A percentile compares a stretch with the other conserved stretches of the same genome.
Evolutionary conservation across 2,888 invertebrate species (phyloP).

Genomic region (Embidobia sp.): DNA sequence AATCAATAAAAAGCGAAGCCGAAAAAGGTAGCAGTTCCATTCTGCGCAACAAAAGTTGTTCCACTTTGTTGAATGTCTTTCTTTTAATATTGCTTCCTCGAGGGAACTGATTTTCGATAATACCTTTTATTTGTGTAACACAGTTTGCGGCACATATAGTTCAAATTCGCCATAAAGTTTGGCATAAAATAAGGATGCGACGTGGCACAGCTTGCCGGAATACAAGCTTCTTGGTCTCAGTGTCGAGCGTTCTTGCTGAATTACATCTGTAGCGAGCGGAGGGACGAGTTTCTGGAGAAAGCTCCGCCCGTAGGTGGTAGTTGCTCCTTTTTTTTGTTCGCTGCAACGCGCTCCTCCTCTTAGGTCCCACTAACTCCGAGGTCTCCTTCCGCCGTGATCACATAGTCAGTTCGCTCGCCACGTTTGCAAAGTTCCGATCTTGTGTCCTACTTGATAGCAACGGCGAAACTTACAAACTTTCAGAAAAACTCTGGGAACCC

Average conservation of each 20-base stretch:
- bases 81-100: no score
- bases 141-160: not conserved
- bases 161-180: conserved; percentile 35
- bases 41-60: no score
- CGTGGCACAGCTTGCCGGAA: conserved; percentile 43
- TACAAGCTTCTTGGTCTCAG: conserved; percentile 36
- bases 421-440: conserved; percentile 65
- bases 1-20: no score
- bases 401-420: conserved; percentile 61
- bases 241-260: conserved; percentile 41
- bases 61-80: no score
- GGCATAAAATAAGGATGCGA: conserved; percentile 31
- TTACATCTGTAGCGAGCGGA: conserved; percentile 48
- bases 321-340: conserved; percentile 45
- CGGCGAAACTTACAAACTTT: conserved; percentile 40
- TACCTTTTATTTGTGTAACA: not conserved
- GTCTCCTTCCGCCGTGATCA: conserved; percentile 52
- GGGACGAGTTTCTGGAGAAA: conserved; percentile 60
- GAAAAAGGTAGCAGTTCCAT: no score
- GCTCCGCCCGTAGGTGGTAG: conserved; percentile 59
- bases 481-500: no score
- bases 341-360: conserved; percentile 45
- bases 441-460: conserved; percentile 59
- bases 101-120: no score
- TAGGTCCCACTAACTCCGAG: conserved; percentile 35